Evolutionary conservation across 2,797 vertebrate genomes (phyloP).

Genomic region (Microctenopoma lineatum): DNA sequence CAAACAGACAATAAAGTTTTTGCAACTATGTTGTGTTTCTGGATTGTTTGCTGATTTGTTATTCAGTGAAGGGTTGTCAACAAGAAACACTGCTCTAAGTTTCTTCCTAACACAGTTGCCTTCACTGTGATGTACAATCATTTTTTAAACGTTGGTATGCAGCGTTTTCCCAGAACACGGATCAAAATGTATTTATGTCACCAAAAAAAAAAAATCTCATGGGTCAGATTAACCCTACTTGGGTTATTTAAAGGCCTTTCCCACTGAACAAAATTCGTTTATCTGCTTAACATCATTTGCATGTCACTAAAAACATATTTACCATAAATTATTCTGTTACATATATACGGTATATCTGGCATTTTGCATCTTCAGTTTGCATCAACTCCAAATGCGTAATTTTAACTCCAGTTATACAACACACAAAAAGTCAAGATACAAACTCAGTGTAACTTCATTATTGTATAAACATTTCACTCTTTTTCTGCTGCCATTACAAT

Average conservation of each 20-base stretch:
- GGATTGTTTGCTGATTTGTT: conserved; percentile 33
- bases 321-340: too few relatives aligned
- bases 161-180: background rate
- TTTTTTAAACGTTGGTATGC: conserved; percentile 11
- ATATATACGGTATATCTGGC: too few relatives aligned
- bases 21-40: conserved; percentile 59
- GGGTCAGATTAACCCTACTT: background rate
- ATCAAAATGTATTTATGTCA: conserved; percentile 3
- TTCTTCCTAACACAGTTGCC: conserved; percentile 23
- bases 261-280: background rate
- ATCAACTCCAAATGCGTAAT: too few relatives aligned
- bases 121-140: background rate
- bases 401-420: too few relatives aligned
- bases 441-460: too few relatives aligned
- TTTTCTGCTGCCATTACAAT: too few relatives aligned
- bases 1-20: conserved; percentile 81
- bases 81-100: background rate
- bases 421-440: too few relatives aligned
- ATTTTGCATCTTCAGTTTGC: too few relatives aligned
- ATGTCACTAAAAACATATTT: too few relatives aligned
- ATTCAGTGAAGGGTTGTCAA: background rate
- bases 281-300: too few relatives aligned
- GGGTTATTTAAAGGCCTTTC: background rate
- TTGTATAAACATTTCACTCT: too few relatives aligned
- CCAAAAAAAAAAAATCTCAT: background rate